Conservation (phyloP, 1,140 invertebrate genomes). For the Pseudomyrmex dendroicus region DNA sequence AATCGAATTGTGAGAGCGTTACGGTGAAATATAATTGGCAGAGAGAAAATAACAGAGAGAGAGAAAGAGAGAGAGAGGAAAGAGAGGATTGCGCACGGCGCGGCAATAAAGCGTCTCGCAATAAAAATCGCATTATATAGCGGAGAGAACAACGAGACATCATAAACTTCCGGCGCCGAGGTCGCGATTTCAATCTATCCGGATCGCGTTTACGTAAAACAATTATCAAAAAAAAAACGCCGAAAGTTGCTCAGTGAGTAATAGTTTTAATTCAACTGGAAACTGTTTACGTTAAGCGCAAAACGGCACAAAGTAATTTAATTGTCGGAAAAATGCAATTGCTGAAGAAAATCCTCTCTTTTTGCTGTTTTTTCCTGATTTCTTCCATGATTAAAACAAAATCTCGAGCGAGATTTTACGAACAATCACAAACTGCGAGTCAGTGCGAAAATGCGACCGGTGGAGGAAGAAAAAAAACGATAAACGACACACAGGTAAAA, state of each 20-base stretch:
- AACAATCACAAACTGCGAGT: not conserved
- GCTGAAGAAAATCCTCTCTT: not conserved
- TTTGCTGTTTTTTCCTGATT: too few relatives aligned
- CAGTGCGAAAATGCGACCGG: not conserved
- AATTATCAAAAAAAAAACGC: not conserved
- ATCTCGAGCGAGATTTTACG: not conserved
- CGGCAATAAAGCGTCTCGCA: constrained; percentile 25
- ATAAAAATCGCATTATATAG: constrained; percentile 44
- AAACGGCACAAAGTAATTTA: not conserved
- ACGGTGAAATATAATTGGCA: constrained; percentile 31
- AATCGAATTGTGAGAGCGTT: constrained; percentile 35
- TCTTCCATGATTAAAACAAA: too few relatives aligned
- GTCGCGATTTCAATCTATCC: constrained; percentile 32
- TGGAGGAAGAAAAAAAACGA: not conserved
- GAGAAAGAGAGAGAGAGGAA: not conserved
- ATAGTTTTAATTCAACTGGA: not conserved
- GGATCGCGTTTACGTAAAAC: constrained; percentile 2
- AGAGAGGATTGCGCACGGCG: not conserved
- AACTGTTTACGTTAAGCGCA: not conserved
- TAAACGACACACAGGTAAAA: not conserved
- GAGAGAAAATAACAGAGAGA: constrained; percentile 31
- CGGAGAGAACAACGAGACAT: constrained; percentile 33
- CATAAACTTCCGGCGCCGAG: constrained; percentile 39
- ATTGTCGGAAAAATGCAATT: not conserved
- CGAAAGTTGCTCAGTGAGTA: not conserved